Base-by-base conservation (phyloP, 2,113 vertebrate species). In the Stigmatopora argus region DNA sequence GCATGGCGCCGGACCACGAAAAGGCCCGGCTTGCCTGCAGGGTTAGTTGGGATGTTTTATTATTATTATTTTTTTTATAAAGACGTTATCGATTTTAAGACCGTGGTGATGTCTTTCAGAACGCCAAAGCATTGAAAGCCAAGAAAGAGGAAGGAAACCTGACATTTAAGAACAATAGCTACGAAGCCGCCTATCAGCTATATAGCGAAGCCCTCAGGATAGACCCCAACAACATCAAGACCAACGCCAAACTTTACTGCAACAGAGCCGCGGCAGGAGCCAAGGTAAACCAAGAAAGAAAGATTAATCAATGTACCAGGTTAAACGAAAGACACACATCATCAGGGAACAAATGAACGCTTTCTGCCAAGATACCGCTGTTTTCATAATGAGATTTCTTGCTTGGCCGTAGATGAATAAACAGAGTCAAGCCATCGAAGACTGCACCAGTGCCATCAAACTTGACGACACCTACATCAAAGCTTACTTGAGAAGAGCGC, bases 151-250 rank as follows among this genome's bases (percentile, higher is more conserved):
- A 98, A 1, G 96, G 96, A 15, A 98, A 98, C 86, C 92, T 90
- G 86, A 94, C 94, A 0, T 98, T 98, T 81, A 98, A 97, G 80
- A 94, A 90, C 82, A 88, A 89, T 74, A 94, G 90, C 83, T 97
- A 92, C 78, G 92, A 96, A 56, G 85, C 93, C 67, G 96, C 96
- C 0, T 92, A 94, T 84, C 91, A 93, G 83, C 91, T 98, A n/a
- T 98, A 98, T 60, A 93, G 94, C 56, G 94, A 97, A 70, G 96
- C 96, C 45, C 89, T 98, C 74, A 85, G 85, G 62, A 97, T 98
- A 87, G 96, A 98, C 78, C 95, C 96, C 79, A 98, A 97, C 83
- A 98, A 98, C 84, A 98, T 96, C 85, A 98, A 98, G 90, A 98
- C 96, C 72, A 98, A 98, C 44, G 96, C 96, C 83, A 98, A 98